Conservation (phyloP, 2,888 invertebrate species). For the Drosophila sordidapex region DNA sequence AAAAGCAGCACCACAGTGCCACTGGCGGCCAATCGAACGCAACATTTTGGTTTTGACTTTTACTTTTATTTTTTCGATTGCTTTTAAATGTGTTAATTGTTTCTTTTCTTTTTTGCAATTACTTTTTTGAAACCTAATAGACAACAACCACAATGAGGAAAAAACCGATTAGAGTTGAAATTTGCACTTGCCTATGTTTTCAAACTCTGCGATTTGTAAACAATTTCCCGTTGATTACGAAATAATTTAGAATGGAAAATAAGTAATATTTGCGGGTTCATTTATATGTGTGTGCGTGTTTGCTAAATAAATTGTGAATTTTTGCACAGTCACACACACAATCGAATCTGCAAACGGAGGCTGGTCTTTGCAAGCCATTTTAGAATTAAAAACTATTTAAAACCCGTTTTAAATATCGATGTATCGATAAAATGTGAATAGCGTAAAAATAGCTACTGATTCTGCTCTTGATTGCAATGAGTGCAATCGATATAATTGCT, state of each 20-base stretch:
- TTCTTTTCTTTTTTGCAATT: conserved; percentile 40
- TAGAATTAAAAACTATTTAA: neutral
- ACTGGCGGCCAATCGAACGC: conserved; percentile 82
- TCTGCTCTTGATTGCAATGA: conserved; percentile 37
- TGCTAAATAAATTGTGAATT: too few relatives aligned
- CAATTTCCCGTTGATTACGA: conserved; percentile 41
- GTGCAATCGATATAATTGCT: conserved; percentile 31
- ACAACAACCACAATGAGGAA: conserved; percentile 84
- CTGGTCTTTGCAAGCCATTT: neutral
- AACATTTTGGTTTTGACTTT: conserved; percentile 76
- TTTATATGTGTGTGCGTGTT: too few relatives aligned
- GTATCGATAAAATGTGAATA: conserved; percentile 17
- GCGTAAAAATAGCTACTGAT: conserved; percentile 50
- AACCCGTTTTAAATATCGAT: conserved; percentile 14
- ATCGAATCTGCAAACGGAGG: too few relatives aligned
- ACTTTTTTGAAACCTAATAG: conserved; percentile 78
- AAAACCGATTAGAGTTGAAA: conserved; percentile 77
- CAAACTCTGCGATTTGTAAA: conserved; percentile 36
- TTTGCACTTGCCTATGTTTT: conserved; percentile 12
- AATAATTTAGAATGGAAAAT: conserved; percentile 17
- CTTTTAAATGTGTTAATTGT: conserved; percentile 44
- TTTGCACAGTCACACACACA: too few relatives aligned
- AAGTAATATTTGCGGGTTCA: neutral
- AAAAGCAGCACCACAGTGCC: conserved; percentile 76
- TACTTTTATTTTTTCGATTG: conserved; percentile 21